These are phyloP conservation scores for Sycophila texana DNA, from an alignment of 2,888 invertebrate genomes.

Conservation along the genomic window DNA sequence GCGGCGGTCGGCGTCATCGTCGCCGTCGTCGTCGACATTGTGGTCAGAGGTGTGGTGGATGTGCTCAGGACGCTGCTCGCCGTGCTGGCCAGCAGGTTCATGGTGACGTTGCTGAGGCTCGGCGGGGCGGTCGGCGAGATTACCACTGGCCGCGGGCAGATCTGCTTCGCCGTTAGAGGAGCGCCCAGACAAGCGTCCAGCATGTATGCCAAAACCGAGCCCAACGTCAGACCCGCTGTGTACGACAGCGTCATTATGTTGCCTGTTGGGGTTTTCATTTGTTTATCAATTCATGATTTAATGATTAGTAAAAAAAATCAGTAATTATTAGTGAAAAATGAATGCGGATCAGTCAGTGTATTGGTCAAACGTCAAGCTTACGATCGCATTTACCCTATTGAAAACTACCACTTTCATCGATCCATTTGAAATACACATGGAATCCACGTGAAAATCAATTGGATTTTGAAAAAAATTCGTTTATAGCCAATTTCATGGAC, in stretches of 20 bases:
- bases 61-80: constrained; percentile 57
- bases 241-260: constrained; percentile 96
- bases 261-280: constrained; percentile 77
- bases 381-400: too few species aligned
- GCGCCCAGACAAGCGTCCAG: constrained; percentile 78
- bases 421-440: too few species aligned
- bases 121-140: constrained; percentile 17
- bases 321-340: too few species aligned
- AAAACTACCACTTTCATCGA: too few species aligned
- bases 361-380: too few species aligned
- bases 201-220: constrained; percentile 89
- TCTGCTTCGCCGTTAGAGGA: constrained; percentile 69
- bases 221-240: constrained; percentile 90
- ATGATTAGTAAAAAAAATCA: too few species aligned
- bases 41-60: not conserved
- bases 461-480: too few species aligned
- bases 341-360: too few species aligned
- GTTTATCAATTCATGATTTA: not conserved
- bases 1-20: constrained; percentile 57
- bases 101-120: constrained; percentile 58
- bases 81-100: constrained; percentile 61
- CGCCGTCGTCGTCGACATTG: not conserved
- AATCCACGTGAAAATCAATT: too few species aligned
- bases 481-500: too few species aligned
- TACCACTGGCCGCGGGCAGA: constrained; percentile 63